Conservation (phyloP, 2,888 invertebrate species). For the Bombylius discolor region DNA sequence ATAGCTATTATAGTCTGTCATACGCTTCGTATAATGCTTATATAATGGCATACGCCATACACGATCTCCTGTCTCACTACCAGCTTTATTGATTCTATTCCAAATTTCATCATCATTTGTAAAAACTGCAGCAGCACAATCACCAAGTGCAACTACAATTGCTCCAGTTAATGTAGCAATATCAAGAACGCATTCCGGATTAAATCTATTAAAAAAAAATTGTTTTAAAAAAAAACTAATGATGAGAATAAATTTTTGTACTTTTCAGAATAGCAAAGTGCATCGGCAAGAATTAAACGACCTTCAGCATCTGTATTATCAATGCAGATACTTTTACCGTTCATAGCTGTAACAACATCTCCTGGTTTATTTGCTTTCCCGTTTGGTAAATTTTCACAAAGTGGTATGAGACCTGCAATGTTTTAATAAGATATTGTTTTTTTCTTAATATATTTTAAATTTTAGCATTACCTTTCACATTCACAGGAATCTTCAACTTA, state of each 20-base stretch:
- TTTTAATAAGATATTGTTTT: not conserved
- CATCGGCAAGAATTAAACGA: conserved; percentile 58
- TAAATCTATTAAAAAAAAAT: conserved; percentile 8
- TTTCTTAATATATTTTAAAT: not conserved
- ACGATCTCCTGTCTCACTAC: conserved; percentile 57
- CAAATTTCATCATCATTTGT: conserved; percentile 53
- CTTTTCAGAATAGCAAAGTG: conserved; percentile 53
- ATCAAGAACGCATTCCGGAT: conserved; percentile 55
- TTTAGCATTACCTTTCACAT: conserved; percentile 43
- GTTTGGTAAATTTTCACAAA: conserved; percentile 66
- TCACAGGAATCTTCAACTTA: conserved; percentile 50
- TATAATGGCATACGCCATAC: conserved; percentile 71
- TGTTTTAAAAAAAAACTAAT: conserved; percentile 25
- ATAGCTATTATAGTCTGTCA: conserved; percentile 36
- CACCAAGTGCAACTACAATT: conserved; percentile 47
- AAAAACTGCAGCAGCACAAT: conserved; percentile 55
- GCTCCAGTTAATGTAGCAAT: conserved; percentile 65
- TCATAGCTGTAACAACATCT: conserved; percentile 57
- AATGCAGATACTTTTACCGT: conserved; percentile 57
- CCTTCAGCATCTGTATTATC: conserved; percentile 66
- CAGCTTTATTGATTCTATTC: conserved; percentile 49
- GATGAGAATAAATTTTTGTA: not conserved
- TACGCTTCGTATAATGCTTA: conserved; percentile 49
- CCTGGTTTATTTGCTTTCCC: conserved; percentile 61
- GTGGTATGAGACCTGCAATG: conserved; percentile 44